Conservation (phyloP, 2,797 vertebrate genomes). For the Bradypodion pumilum region DNA sequence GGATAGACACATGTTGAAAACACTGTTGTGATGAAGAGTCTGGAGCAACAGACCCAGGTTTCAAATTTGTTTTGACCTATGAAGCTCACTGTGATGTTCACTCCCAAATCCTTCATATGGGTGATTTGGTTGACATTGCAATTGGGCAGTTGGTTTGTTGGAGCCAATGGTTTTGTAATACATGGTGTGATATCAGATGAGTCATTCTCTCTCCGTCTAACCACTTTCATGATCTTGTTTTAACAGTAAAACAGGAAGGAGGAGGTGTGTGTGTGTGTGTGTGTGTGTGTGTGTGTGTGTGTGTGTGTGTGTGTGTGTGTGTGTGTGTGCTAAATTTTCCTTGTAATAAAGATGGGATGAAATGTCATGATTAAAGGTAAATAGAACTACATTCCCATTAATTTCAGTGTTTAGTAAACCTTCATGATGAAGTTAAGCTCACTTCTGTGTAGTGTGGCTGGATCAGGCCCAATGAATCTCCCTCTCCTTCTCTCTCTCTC, state of each 20-base stretch:
- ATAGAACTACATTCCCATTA: neutral
- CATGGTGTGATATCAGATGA: rapidly evolving
- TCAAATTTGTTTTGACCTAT: too few relatives aligned
- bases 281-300: too few relatives aligned
- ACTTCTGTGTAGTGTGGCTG: neutral
- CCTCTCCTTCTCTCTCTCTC: neutral
- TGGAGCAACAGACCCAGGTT: too few relatives aligned
- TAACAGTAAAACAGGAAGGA: neutral
- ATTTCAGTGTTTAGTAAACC: too few relatives aligned
- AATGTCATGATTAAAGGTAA: neutral
- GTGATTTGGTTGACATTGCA: too few relatives aligned
- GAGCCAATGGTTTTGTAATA: too few relatives aligned
- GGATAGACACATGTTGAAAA: neutral
- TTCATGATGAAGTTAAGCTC: neutral
- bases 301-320: too few relatives aligned
- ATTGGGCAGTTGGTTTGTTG: too few relatives aligned
- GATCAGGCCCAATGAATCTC: neutral
- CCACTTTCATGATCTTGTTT: neutral
- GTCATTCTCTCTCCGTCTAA: neutral
- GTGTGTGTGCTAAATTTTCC: neutral
- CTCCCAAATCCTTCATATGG: too few relatives aligned
- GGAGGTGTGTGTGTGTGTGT: neutral
- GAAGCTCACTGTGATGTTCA: too few relatives aligned
- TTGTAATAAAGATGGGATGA: neutral
- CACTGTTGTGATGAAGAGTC: too few relatives aligned